These are phyloP conservation scores for Oreochromis tanganicae DNA, from an alignment of 2,113 vertebrate species.

Conservation along the genomic window DNA sequence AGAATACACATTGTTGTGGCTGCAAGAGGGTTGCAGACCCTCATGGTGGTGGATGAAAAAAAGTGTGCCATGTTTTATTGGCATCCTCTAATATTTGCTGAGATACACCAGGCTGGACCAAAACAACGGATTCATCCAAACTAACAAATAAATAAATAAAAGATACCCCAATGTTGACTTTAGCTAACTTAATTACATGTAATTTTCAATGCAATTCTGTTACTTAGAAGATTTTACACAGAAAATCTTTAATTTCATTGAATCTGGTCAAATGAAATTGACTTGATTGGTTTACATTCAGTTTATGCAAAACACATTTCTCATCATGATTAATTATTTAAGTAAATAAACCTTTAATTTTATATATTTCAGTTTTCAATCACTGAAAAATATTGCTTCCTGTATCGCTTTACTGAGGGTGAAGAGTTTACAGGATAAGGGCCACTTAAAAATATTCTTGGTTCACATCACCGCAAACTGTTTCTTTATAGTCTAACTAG, in stretches of 20 bases:
- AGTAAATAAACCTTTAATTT: not conserved
- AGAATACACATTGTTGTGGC: fast-evolving
- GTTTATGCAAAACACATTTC: not conserved
- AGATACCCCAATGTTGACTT: not conserved
- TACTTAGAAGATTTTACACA: not conserved
- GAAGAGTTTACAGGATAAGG: not conserved
- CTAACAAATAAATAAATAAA: not conserved
- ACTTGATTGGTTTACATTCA: not conserved
- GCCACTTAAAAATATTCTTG: not conserved
- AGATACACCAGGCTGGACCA: not conserved
- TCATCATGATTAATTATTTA: not conserved
- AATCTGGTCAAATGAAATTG: not conserved
- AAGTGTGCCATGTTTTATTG: not conserved
- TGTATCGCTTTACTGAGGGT: not conserved
- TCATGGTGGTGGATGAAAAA: not conserved
- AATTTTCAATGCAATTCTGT: not conserved
- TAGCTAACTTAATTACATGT: not conserved
- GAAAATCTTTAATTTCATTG: not conserved
- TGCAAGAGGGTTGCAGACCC: fast-evolving
- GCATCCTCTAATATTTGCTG: not conserved
- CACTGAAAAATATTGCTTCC: not conserved
- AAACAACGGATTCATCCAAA: not conserved
- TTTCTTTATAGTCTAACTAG: not conserved
- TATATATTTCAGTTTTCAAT: not conserved
- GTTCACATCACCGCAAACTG: not conserved